Evolutionary conservation across 2,113 vertebrate genomes (phyloP).

Genomic region (Sigmodon hispidus): DNA sequence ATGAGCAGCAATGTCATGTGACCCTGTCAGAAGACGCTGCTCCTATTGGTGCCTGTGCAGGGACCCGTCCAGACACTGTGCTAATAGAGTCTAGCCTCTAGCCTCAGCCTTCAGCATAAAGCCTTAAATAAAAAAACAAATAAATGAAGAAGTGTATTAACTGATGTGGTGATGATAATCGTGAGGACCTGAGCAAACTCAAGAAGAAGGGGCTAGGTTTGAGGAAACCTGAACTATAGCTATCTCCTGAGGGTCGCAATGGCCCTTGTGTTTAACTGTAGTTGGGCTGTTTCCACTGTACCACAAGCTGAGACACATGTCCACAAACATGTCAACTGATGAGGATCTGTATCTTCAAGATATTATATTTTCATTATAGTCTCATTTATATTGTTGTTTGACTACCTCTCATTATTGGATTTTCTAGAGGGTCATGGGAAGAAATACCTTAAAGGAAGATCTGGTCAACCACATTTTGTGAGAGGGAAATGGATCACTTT

Average conservation of each 20-base stretch:
- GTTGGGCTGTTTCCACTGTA: background rate
- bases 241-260: background rate
- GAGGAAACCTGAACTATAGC: background rate
- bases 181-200: background rate
- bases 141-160: background rate
- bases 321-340: background rate
- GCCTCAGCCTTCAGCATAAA: background rate
- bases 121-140: background rate
- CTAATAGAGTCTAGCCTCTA: background rate
- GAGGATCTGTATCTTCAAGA: background rate
- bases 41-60: background rate
- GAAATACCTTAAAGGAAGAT: background rate
- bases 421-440: background rate
- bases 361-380: background rate
- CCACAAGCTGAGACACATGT: background rate
- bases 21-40: too few relatives aligned
- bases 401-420: background rate
- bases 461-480: background rate
- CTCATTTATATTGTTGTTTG: too few relatives aligned
- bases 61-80: too few relatives aligned
- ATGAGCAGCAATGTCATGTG: background rate
- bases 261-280: background rate
- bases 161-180: background rate
- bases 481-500: background rate
- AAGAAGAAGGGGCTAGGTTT: background rate